These are phyloP conservation scores for Pygoscelis adeliae DNA, from an alignment of 2,113 vertebrate species.

Conservation along the genomic window DNA sequence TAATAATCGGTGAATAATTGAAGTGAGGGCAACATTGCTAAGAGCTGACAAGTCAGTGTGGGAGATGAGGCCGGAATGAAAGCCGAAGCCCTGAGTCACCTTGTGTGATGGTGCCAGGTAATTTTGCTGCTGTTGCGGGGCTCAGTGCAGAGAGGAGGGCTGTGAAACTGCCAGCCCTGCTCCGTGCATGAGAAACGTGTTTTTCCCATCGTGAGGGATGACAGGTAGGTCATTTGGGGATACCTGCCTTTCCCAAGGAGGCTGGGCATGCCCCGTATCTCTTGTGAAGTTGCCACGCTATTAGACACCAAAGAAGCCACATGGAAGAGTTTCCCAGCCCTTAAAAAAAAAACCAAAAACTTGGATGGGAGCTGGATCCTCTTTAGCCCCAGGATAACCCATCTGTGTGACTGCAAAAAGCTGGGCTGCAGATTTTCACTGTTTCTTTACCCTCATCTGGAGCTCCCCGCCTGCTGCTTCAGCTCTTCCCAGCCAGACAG, in stretches of 20 bases:
- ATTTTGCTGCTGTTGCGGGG: background rate
- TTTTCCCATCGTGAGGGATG: background rate
- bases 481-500: background rate
- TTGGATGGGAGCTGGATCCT: background rate
- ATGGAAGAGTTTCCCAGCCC: background rate
- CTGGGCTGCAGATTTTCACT: background rate
- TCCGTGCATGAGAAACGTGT: background rate
- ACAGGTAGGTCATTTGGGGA: background rate
- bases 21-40: background rate
- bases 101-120: background rate
- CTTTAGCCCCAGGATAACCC: background rate
- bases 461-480: fast-evolving
- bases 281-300: background rate
- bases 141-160: background rate
- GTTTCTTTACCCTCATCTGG: background rate
- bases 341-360: background rate
- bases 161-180: background rate
- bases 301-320: background rate
- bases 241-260: fast-evolving
- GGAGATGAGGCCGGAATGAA: background rate
- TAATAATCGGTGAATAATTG: background rate
- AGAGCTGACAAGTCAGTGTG: background rate
- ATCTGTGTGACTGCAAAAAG: background rate
- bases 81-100: background rate
- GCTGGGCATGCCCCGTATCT: background rate